Base-by-base conservation (phyloP, 2,888 invertebrate genomes). In the Thelaira solivaga region DNA sequence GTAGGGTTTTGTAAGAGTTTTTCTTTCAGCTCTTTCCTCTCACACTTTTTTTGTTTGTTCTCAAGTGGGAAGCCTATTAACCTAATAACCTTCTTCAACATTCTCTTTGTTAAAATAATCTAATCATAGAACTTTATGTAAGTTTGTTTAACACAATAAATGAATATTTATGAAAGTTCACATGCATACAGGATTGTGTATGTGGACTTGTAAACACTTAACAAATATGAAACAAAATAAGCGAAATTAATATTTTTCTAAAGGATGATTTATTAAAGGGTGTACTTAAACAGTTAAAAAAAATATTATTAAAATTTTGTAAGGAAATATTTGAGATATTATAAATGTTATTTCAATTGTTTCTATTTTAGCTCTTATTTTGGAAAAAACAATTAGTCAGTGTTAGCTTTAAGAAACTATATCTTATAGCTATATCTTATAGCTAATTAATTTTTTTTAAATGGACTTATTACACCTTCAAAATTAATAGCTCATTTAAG, bases 51-150 rank as follows among this genome's bases (percentile, higher is more conserved):
- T 13, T 18, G 26, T 41, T 41, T 34, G 1, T 2, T 68, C 61
- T 53, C 61, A 62, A 74, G 67, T 61, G 45, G 45, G 36, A 36
- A 34, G 49, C 65, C 73, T 74, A 74, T 61, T 74, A 74, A 74
- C 74, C 74, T 36, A 74, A 74, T 67, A 74, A 74, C 67, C 74
- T 67, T 67, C 34, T 67, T 74, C 29, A 49, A 43, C 51, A 53
- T 22, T 26, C 55, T 53, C 43, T 61, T 67, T 74, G 57, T 74
- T 74, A 41, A 57, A 43, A 18, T 36, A 36, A 55, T 53, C 36
- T 53, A 65, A 73, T 22, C 64, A 45, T 13, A 26, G 10, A 4
- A 16, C 1, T 29, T n/a, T 24, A 29, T 49, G 22, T 45, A 26
- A 7, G 20, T 10, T 59, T 43, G 20, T 41, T 29, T 10, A 7